phyloP scores from a whole-genome alignment of 2,797 vertebrate genomes.

The Pangasius sanitwongsei region DNA sequence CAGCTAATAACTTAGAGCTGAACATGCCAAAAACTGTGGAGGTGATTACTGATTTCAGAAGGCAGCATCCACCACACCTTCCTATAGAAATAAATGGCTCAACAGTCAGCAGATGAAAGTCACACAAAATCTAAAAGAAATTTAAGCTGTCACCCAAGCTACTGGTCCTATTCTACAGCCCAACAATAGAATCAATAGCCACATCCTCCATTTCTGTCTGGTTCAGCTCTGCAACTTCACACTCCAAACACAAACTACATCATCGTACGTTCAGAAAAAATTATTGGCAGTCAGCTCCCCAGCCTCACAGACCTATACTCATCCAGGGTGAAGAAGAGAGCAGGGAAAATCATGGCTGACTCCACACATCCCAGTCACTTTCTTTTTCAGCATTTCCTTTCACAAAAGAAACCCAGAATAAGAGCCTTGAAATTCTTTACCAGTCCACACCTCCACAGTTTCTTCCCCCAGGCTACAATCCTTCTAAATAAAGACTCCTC shows the following conservation, averaged over 20 bases:
- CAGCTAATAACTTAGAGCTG: neutral
- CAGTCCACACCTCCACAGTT: neutral
- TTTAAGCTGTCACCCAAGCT: neutral
- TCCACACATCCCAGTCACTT: neutral
- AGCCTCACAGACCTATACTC: neutral
- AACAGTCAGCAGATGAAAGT: neutral
- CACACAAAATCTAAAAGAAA: neutral
- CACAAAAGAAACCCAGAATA: neutral
- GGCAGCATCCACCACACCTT: neutral
- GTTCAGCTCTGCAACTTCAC: neutral
- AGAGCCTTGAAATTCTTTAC: neutral
- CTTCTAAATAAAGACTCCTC: neutral
- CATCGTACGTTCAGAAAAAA: neutral
- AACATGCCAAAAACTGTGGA: neutral
- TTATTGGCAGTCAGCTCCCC: neutral
- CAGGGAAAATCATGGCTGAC: neutral
- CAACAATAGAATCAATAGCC: neutral
- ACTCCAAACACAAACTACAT: neutral
- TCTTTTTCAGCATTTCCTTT: neutral
- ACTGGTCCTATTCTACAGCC: neutral
- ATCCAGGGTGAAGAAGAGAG: neutral
- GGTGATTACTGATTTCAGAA: neutral
- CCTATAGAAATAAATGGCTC: neutral
- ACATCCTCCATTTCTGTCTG: neutral
- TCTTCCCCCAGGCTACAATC: neutral